Base-by-base conservation (phyloP, 2,797 vertebrate species). In the Chloroceryle amazona region DNA sequence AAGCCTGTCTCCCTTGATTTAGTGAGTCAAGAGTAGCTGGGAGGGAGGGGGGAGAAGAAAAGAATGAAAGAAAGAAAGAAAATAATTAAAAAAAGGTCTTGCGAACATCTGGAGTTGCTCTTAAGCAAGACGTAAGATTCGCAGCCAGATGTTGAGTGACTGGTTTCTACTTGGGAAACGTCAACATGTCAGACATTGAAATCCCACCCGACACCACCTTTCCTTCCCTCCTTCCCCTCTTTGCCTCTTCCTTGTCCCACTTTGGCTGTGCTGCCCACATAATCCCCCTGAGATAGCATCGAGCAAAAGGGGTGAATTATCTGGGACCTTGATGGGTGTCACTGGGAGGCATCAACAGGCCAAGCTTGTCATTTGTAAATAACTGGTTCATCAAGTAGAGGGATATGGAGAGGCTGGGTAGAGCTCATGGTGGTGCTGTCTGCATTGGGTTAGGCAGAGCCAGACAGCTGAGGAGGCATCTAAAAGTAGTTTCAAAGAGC, bases 71-170 rank as follows among this genome's bases (percentile, higher is more conserved):
- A 89, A 95, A 94, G 89, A 96, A 96, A 93, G 41, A 94, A 95
- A 97, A 94, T 96, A 96, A 94, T 95, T 93, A 95, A 93, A 68
- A 96, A 97, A 97, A 96, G 68, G 55, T 88, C 84, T 87, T 26
- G 57, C 57, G 58, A 96, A 97, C 97, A 98, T 97, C 97, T 98
- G 97, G 97, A 97, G 93, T 87, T 97, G 90, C 93, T 98, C 96
- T 97, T 87, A 96, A 81, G 84, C 89, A 92, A 92, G 89, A 88
- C 0, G 44, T 88, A 97, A 96, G 95, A 94, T 93, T 87, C 83
- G 89, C 76, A 2, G 86, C 95, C 97, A 98, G 96, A 97, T 98
- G 97, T 70, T 95, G 91, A 93, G 71, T 70, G 95, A 88, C 93
- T 94, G 81, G 37, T 73, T 95, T 93, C 95, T 95, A 46, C 90